A percentile compares a stretch with the other conserved stretches of the same genome.
Evolutionary conservation across 2,113 vertebrate genomes (phyloP).

Genomic region (Plectropomus leopardus): DNA sequence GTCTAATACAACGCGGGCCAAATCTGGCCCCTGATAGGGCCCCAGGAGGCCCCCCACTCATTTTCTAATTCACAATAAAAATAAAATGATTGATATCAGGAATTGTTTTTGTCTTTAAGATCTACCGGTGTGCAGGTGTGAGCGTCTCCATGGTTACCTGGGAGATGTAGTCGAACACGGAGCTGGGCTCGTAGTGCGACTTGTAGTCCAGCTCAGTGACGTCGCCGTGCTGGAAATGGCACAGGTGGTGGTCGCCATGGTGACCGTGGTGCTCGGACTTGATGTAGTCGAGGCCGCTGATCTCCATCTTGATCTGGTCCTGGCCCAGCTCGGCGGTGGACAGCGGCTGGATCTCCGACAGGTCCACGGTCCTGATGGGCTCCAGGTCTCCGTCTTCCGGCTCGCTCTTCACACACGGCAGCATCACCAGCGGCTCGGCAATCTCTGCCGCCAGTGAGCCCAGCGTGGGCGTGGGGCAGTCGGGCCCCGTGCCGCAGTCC

Average conservation of each 20-base stretch:
- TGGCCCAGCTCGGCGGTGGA: conserved; percentile 86
- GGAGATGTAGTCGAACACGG: conserved; percentile 86
- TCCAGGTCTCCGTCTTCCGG: conserved; percentile 82
- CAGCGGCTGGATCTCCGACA: conserved; percentile 86
- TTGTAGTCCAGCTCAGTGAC: conserved; percentile 85
- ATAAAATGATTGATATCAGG: no score
- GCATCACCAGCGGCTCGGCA: conserved; percentile 83
- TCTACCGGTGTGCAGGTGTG: no score
- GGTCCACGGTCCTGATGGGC: conserved; percentile 83
- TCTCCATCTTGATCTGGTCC: conserved; percentile 88
- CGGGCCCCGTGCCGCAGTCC: conserved; percentile 48
- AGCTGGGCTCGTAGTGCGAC: conserved; percentile 84
- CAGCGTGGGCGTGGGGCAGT: conserved; percentile 73
- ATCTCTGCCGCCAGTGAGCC: conserved; percentile 82
- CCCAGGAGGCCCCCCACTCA: no score
- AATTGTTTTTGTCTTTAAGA: no score
- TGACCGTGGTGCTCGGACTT: conserved; percentile 84
- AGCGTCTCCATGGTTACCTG: conserved; percentile 66
- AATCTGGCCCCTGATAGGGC: no score
- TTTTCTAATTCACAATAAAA: no score
- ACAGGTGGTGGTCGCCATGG: conserved; percentile 75
- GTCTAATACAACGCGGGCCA: no score
- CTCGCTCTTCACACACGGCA: conserved; percentile 86
- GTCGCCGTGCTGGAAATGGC: conserved; percentile 72
- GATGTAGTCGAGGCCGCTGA: conserved; percentile 88